These are phyloP conservation scores for Apodemus agrarius DNA, from an alignment of 2,797 vertebrate genomes.

Conservation along the genomic window DNA sequence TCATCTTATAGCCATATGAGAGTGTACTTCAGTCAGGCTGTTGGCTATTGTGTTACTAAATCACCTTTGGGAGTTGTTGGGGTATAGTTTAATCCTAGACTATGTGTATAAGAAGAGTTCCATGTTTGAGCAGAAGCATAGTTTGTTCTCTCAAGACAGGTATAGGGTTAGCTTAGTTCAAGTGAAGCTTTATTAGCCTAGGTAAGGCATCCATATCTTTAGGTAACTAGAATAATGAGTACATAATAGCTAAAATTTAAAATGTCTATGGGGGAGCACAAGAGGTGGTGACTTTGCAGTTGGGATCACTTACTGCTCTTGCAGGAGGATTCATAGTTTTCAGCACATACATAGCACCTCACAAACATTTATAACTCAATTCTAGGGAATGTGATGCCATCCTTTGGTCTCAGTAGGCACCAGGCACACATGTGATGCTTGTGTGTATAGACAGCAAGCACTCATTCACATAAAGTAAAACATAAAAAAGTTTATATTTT, in stretches of 20 bases:
- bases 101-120: neutral
- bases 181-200: neutral
- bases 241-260: constrained; percentile 6
- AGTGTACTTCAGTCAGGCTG: constrained; percentile 1
- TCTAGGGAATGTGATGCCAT: neutral
- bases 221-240: neutral
- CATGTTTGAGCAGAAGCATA: neutral
- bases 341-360: neutral
- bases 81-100: neutral
- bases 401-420: neutral
- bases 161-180: constrained; percentile 11
- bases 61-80: neutral
- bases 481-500: neutral
- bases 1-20: neutral
- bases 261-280: neutral
- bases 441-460: neutral
- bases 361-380: neutral
- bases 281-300: neutral
- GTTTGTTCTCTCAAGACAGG: neutral
- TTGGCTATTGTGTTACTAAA: constrained; percentile 17
- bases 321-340: neutral
- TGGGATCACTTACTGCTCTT: neutral
- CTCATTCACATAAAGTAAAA: neutral
- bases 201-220: neutral
- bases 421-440: neutral